Percentiles rank a stretch among this genome's conserved stretches.
Evolutionary conservation across 2,797 vertebrate species (phyloP).

Genomic region (Mormyrus proboscirostris): DNA sequence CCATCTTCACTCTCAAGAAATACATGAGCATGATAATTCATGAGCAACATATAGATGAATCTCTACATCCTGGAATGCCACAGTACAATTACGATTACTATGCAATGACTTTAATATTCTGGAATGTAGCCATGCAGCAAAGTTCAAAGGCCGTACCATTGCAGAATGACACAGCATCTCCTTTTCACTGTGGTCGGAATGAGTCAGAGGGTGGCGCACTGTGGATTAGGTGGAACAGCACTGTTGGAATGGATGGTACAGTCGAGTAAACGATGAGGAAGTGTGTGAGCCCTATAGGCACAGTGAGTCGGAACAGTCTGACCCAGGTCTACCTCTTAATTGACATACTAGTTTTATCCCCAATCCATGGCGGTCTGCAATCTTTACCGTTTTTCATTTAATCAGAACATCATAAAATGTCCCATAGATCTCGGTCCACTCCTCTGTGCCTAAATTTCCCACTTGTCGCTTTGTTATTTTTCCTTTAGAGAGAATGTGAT

Average conservation of each 20-base stretch:
- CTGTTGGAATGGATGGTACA: not conserved
- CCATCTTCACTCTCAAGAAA: not conserved
- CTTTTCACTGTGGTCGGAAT: not conserved
- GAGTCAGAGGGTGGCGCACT: not conserved
- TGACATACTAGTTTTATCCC: not conserved
- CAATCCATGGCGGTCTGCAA: not conserved
- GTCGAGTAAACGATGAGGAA: not conserved
- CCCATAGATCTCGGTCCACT: not conserved
- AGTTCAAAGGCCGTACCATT: not conserved
- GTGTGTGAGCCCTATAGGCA: not conserved
- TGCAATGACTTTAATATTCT: not conserved
- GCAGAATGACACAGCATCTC: not conserved
- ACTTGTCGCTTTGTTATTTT: not conserved
- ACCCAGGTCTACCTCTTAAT: not conserved
- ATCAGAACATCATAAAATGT: not conserved
- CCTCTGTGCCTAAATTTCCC: not conserved
- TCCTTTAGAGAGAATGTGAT: not conserved
- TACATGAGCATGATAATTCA: not conserved
- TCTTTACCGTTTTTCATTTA: not conserved
- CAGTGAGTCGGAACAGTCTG: not conserved
- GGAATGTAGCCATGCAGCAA: not conserved
- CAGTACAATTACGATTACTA: not conserved
- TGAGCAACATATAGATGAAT: not conserved
- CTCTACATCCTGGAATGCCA: not conserved
- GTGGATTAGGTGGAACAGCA: not conserved